Evolutionary conservation across 2,797 vertebrate genomes (phyloP).

Genomic region (Bradypodion pumilum): DNA sequence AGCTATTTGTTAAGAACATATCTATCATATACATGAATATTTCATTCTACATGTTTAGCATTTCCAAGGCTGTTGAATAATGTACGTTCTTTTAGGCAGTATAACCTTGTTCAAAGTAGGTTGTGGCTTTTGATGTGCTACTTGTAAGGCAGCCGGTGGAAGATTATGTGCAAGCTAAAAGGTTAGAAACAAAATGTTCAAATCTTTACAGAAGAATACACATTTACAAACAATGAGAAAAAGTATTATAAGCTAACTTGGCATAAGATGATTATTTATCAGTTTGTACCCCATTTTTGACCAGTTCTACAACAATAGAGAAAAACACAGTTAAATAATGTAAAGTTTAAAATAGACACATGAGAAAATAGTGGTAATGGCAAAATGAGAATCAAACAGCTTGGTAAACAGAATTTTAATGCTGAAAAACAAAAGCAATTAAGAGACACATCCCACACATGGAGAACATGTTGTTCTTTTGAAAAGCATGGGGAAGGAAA

Average conservation of each 20-base stretch:
- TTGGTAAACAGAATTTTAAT: neutral
- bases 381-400: neutral
- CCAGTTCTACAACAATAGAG: neutral
- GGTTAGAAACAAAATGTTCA: conserved; percentile 27
- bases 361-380: neutral
- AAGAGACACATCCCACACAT: neutral
- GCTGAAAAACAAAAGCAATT: conserved; percentile 2
- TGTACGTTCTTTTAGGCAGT: conserved; percentile 75
- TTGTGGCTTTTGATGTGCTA: conserved; percentile 83
- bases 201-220: conserved; percentile 28
- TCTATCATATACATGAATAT: conserved; percentile 40
- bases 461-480: neutral
- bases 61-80: conserved; percentile 94
- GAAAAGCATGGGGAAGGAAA: neutral
- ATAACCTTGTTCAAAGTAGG: conserved; percentile 86
- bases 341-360: neutral
- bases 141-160: conserved; percentile 83
- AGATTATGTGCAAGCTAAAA: conserved; percentile 87
- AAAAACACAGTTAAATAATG: neutral
- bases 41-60: conserved; percentile 75
- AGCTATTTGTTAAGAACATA: conserved; percentile 26
- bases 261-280: neutral
- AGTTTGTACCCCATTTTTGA: neutral
- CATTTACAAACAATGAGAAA: conserved; percentile 5
- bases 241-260: conserved; percentile 10